Evolutionary conservation across 2,797 vertebrate species (phyloP).

Genomic region (Nothura maculosa): DNA sequence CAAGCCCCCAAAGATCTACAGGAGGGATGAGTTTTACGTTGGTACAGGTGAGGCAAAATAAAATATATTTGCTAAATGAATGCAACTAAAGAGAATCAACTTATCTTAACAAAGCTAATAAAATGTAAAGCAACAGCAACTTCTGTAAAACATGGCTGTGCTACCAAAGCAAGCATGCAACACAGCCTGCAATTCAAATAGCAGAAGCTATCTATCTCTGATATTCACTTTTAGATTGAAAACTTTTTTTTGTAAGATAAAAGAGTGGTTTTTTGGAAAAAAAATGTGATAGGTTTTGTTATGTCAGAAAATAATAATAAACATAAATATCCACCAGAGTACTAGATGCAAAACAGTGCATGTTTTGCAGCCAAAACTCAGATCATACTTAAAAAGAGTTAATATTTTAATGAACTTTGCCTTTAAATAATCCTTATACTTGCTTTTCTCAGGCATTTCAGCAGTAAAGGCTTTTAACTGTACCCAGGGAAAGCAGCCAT

Average conservation of each 20-base stretch:
- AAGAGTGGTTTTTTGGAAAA: not conserved
- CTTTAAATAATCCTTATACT: conserved; percentile 25
- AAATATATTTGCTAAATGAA: conserved; percentile 32
- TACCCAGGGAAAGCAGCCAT: conserved; percentile 2
- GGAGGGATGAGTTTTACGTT: conserved; percentile 24
- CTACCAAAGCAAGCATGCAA: not conserved
- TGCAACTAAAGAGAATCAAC: too few species aligned
- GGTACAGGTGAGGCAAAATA: conserved; percentile 32
- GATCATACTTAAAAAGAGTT: not conserved
- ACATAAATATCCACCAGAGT: not conserved
- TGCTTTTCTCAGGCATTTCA: conserved; percentile 22
- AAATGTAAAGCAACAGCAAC: conserved; percentile 32
- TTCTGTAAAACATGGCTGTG: not conserved
- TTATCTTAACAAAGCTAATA: conserved; percentile 30
- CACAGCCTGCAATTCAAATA: not conserved
- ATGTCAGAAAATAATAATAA: not conserved
- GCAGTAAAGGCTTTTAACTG: conserved; percentile 34
- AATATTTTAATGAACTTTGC: not conserved
- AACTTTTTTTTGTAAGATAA: not conserved
- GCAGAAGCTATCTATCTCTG: not conserved
- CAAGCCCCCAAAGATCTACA: conserved; percentile 39
- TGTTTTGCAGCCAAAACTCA: not conserved
- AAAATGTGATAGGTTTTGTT: not conserved
- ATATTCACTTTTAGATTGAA: not conserved
- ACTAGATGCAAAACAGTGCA: not conserved